Conservation (phyloP, 2,797 vertebrate genomes). For the Adelosebastes latens region DNA sequence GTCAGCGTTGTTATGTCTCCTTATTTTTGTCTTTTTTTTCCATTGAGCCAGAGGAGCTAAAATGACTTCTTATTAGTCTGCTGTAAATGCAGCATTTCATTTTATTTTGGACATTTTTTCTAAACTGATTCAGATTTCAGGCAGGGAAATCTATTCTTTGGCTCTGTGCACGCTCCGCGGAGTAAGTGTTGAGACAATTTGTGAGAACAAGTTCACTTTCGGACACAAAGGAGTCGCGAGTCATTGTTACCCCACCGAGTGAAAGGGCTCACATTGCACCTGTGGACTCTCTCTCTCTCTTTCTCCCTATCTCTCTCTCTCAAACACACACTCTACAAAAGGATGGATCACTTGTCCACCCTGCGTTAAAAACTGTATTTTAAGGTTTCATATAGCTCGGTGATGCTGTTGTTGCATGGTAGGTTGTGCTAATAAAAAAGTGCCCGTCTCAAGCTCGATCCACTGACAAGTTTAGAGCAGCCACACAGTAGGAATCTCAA, state of each 20-base stretch:
- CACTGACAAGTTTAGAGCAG: background rate
- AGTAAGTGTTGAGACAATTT: slow-evolving; percentile 56
- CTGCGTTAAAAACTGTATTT: background rate
- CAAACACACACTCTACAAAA: background rate
- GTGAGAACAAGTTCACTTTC: slow-evolving; percentile 65
- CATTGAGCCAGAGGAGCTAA: background rate
- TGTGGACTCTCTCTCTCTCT: slow-evolving; percentile 1
- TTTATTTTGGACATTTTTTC: background rate
- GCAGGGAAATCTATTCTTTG: background rate
- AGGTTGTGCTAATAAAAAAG: background rate
- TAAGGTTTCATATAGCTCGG: background rate
- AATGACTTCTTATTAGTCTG: background rate
- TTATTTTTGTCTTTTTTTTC: background rate
- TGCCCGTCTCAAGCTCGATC: background rate
- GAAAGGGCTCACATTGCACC: slow-evolving; percentile 58
- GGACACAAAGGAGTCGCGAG: slow-evolving; percentile 41
- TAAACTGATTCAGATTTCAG: background rate
- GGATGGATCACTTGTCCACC: background rate
- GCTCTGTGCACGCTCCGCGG: background rate
- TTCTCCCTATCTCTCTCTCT: background rate
- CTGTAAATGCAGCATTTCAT: background rate
- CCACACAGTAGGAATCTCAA: background rate
- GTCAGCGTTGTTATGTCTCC: background rate
- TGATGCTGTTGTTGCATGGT: background rate
- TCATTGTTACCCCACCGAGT: slow-evolving; percentile 30